phyloP scores from a whole-genome alignment of 2,113 vertebrate species.

The Campylomormyrus numenius region DNA sequence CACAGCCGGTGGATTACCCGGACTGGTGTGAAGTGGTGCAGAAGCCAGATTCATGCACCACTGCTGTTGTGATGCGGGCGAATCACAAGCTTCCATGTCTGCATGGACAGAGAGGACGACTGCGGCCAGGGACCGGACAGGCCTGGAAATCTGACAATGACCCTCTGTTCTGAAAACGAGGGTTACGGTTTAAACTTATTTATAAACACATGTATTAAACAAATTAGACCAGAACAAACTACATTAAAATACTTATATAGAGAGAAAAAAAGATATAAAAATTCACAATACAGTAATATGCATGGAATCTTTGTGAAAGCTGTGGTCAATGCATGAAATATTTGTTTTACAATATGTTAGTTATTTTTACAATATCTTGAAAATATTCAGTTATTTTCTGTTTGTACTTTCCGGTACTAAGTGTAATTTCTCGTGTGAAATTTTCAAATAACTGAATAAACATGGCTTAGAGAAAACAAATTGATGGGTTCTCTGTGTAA shows the following conservation, averaged over 20 bases:
- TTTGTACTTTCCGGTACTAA: neutral
- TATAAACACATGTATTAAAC: neutral
- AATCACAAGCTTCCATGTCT: constrained; percentile 62
- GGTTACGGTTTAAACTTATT: neutral
- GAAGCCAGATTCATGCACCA: constrained; percentile 58
- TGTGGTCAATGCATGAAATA: neutral
- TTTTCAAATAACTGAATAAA: neutral
- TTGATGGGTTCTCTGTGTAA: neutral
- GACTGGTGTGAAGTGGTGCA: constrained; percentile 64
- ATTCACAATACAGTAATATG: neutral
- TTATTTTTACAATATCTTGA: neutral
- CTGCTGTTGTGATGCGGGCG: constrained; percentile 58
- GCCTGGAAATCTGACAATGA: constrained; percentile 57
- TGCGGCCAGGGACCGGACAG: constrained; percentile 37
- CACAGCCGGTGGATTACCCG: constrained; percentile 60
- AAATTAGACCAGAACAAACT: neutral
- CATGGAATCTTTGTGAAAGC: neutral
- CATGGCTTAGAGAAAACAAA: neutral
- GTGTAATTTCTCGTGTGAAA: neutral
- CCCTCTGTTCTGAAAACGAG: constrained; percentile 42
- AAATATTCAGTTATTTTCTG: neutral
- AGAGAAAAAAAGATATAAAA: neutral
- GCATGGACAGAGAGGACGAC: constrained; percentile 47
- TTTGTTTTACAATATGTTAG: neutral
- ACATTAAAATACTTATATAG: neutral